Evolutionary conservation across 2,113 vertebrate genomes (phyloP).

Genomic region (Bubo bubo): DNA sequence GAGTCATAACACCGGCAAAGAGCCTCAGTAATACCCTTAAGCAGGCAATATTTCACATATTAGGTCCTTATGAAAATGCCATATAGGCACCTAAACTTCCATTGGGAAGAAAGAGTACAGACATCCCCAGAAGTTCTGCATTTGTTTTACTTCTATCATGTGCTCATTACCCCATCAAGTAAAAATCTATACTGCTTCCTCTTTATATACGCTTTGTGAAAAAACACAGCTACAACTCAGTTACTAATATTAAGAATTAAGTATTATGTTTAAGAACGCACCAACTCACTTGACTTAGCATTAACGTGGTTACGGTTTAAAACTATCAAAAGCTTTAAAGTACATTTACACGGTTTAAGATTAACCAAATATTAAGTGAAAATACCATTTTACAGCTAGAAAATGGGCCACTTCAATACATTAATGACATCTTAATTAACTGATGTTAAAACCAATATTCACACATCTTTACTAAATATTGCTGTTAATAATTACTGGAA

Average conservation of each 20-base stretch:
- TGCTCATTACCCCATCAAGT: not conserved
- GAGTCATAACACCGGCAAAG: accelerated
- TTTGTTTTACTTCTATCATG: not conserved
- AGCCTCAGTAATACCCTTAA: not conserved
- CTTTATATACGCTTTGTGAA: not conserved
- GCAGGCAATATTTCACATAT: not conserved
- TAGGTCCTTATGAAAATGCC: not conserved
- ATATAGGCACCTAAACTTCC: not conserved
- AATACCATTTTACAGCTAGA: not conserved
- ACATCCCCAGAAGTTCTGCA: not conserved
- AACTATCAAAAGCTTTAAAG: not conserved
- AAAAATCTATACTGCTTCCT: not conserved
- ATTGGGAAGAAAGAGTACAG: not conserved
- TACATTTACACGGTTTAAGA: not conserved
- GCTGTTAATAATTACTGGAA: not conserved
- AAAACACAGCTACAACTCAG: not conserved
- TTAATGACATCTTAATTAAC: not conserved
- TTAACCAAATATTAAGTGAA: not conserved
- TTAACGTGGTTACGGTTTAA: not conserved
- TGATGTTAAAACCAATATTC: not conserved
- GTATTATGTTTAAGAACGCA: not conserved
- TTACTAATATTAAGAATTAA: not conserved
- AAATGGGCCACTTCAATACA: not conserved
- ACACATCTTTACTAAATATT: not conserved
- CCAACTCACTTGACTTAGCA: not conserved